Evolutionary conservation across 2,113 vertebrate genomes (phyloP).

Genomic region (Chloebia gouldiae): DNA sequence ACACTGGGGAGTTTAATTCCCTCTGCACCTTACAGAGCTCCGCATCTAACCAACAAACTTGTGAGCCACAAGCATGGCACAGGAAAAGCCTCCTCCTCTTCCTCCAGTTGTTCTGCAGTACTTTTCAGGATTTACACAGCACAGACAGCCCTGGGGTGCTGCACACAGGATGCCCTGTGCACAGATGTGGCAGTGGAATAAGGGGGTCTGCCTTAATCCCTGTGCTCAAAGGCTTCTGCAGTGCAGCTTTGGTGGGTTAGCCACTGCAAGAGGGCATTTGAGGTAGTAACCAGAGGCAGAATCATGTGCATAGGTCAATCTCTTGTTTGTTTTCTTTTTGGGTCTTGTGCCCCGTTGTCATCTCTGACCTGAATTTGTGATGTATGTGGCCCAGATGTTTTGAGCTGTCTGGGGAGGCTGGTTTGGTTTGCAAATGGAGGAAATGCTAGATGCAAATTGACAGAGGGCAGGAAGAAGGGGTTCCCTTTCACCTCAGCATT

Average conservation of each 20-base stretch:
- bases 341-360: neutral
- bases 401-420: neutral
- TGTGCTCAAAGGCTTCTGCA: neutral
- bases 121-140: neutral
- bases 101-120: neutral
- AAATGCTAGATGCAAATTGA: neutral
- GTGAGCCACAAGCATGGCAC: neutral
- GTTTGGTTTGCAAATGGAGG: neutral
- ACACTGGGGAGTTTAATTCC: neutral
- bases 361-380: neutral
- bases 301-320: neutral
- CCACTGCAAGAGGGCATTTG: fast-evolving
- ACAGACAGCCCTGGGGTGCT: neutral
- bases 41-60: neutral
- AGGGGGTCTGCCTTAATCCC: neutral
- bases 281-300: neutral
- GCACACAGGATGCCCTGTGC: neutral
- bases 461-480: neutral
- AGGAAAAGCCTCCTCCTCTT: neutral
- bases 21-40: neutral
- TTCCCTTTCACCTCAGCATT: neutral
- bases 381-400: neutral
- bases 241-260: neutral
- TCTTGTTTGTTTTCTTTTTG: neutral
- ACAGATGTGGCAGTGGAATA: neutral